Percentiles rank a stretch among this genome's conserved stretches.
Evolutionary conservation across 2,113 vertebrate species (phyloP).

Genomic region (Halcyon malimbica): DNA sequence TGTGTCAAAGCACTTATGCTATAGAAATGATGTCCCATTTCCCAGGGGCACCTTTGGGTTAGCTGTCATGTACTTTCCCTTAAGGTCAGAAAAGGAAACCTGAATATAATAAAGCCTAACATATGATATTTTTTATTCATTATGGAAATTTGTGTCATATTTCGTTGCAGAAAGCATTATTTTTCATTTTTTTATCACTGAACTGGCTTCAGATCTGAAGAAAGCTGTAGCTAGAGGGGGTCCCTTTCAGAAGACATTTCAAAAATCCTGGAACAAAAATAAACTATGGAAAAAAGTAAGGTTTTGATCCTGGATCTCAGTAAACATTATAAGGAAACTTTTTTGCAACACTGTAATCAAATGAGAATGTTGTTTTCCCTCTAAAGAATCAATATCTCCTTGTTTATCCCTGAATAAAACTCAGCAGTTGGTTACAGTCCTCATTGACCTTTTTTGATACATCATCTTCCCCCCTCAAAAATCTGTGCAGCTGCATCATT

Average conservation of each 20-base stretch:
- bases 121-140: not conserved
- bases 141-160: constrained; percentile 6
- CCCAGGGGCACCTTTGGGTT: not conserved
- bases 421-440: not conserved
- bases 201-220: not conserved
- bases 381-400: not conserved
- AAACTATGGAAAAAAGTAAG: constrained; percentile 12
- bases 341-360: constrained; percentile 22
- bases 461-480: not conserved
- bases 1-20: not conserved
- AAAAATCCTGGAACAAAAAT: constrained; percentile 37
- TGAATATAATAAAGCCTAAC: not conserved
- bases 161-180: not conserved
- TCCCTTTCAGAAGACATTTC: constrained; percentile 18
- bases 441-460: not conserved
- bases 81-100: not conserved
- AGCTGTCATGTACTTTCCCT: constrained; percentile 7
- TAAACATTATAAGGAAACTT: constrained; percentile 9
- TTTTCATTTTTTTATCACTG: constrained; percentile 10
- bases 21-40: not conserved
- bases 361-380: not conserved
- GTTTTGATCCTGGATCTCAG: constrained; percentile 25
- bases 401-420: not conserved
- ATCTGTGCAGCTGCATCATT: not conserved
- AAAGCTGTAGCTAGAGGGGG: constrained; percentile 13